Percentiles rank a stretch among this genome's conserved stretches.
These are phyloP conservation scores for Eustalomyia histrio DNA, from an alignment of 2,888 invertebrate species.

Conservation along the genomic window DNA sequence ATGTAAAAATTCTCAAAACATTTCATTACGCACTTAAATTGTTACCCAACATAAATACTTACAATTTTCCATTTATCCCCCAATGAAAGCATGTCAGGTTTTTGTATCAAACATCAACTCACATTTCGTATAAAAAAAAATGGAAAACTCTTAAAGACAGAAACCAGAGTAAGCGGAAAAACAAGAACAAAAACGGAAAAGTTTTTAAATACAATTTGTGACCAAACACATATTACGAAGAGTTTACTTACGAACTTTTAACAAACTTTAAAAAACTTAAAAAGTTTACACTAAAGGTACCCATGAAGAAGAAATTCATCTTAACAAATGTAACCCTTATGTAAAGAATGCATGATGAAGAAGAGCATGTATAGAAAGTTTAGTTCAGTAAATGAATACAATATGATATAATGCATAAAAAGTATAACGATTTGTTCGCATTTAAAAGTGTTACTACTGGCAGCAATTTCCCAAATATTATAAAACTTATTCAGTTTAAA, in stretches of 20 bases:
- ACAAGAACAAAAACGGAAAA: constrained; percentile 40
- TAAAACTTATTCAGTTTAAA: too few relatives aligned
- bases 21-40: constrained; percentile 63
- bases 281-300: constrained; percentile 42
- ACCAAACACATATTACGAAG: constrained; percentile 62
- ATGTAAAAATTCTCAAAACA: constrained; percentile 42
- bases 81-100: constrained; percentile 53
- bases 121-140: constrained; percentile 37
- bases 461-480: too few relatives aligned
- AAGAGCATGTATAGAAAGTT: constrained; percentile 21
- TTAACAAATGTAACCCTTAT: constrained; percentile 49
- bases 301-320: constrained; percentile 38
- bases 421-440: not conserved
- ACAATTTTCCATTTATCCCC: constrained; percentile 30
- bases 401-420: not conserved
- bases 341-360: constrained; percentile 37
- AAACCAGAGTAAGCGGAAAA: constrained; percentile 27
- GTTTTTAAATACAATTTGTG: constrained; percentile 62
- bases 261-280: constrained; percentile 35
- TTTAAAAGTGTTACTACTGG: too few relatives aligned
- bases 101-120: constrained; percentile 60
- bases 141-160: constrained; percentile 52
- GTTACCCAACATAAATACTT: constrained; percentile 21
- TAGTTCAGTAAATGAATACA: constrained; percentile 1
- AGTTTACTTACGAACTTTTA: constrained; percentile 59